Base-by-base conservation (phyloP, 2,797 vertebrate genomes). In the Pantherophis alleghaniensis region DNA sequence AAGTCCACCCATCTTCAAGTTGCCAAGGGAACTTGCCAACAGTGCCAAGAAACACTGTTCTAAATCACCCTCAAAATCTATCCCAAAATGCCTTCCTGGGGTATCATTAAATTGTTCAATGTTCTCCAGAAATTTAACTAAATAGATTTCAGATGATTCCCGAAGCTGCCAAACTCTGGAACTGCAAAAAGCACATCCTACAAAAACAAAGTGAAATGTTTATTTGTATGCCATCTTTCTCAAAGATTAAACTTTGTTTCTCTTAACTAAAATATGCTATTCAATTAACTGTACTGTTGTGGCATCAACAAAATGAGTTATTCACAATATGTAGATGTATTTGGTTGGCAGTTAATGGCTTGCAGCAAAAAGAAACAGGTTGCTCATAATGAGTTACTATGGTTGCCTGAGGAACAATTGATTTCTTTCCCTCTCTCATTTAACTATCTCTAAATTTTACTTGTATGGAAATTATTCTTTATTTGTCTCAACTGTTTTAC, bases 1-100 rank as follows among this genome's bases (percentile, higher is more conserved):
- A 61, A 61, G 60, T 61, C 60, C 24, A 61, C 24, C 9, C 24
- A 61, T 61, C 24, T 26, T 61, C 60, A 61, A 61, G 24, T 61
- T 61, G 9, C 24, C 60, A 61, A 61, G 60, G 60, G 61, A 12
- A 1, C 47, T 51, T 51, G 47, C 47, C 47, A 51, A 7, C 6
- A 51, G 47, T 51, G 47, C 47, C 47, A 51, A 51, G 47, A 13
- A 63, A 5, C 28, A n/a, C 28, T 11, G 0, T 32, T 89, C 91
- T 95, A 66, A 89, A 42, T 47, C 66, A 91, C 18, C 55, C 69
- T 22, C 42, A 74, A 89, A 51, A 66, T 87, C 88, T 66, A 98
- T 96, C 96, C 98, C 97, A 92, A 98, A 98, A 95, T 97, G 98
- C 96, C 96, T 98, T 96, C 98, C 98, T 91, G 97, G 97, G 55